A percentile compares a stretch with the other conserved stretches of the same genome.
phyloP scores from a whole-genome alignment of 30 jellyfish, hydroid and myxozoan genomes.

The Phacellophora camtschatica region DNA sequence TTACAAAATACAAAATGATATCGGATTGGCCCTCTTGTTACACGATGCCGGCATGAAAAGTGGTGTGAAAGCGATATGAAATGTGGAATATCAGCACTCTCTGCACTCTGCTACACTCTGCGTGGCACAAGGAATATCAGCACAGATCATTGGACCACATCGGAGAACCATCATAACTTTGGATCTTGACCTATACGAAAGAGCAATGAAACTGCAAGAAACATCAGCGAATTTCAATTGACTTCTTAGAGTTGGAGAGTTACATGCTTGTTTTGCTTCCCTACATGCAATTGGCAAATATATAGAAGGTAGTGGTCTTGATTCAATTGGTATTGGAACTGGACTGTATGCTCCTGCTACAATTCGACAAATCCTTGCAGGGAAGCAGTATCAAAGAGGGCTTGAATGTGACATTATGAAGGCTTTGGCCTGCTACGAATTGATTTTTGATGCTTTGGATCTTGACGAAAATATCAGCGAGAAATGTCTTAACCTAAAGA shows the following conservation, averaged over 20 bases:
- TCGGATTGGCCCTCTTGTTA: too few relatives aligned
- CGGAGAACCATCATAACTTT: constrained; percentile 17
- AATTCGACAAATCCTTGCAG: constrained; percentile 15
- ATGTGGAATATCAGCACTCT: too few relatives aligned
- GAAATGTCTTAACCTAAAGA: neutral
- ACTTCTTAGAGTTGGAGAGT: constrained; percentile 8
- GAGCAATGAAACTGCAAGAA: constrained; percentile 13
- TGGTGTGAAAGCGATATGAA: too few relatives aligned
- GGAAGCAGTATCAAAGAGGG: constrained; percentile 17
- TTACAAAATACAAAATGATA: too few relatives aligned
- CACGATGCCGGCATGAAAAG: too few relatives aligned
- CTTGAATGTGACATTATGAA: constrained; percentile 16
- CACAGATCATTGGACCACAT: constrained; percentile 1
- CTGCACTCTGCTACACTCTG: too few relatives aligned
- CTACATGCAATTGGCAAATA: constrained; percentile 25
- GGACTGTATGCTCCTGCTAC: constrained; percentile 21
- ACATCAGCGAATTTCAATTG: neutral
- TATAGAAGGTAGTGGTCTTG: constrained; percentile 13
- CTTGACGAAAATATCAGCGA: neutral
- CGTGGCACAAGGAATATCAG: constrained; percentile 41
- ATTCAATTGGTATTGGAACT: constrained; percentile 1
- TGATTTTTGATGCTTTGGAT: neutral
- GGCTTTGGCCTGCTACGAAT: constrained; percentile 26
- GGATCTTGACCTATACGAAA: constrained; percentile 38
- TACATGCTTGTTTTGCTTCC: constrained; percentile 34